Base-by-base conservation (phyloP, 2,113 vertebrate species). In the Lonchura striata region DNA sequence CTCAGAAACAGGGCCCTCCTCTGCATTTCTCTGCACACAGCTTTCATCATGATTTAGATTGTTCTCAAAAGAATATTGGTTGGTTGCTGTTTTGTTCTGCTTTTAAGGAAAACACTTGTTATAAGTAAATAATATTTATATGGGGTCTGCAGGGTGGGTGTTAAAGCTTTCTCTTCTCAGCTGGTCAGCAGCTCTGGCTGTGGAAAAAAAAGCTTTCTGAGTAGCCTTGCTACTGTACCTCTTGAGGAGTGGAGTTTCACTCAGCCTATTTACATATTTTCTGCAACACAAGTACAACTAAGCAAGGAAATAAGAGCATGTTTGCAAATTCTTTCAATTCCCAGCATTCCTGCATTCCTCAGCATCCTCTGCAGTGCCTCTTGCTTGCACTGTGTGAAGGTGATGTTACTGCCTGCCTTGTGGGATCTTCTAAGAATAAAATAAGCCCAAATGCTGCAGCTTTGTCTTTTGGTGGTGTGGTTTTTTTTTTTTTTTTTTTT, bases 271-370 rank as follows among this genome's bases (percentile, higher is more conserved):
- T 79, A 70, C 52, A 57, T 77, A 71, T 46, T 60, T 81, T 78
- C 60, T 83, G 49, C 2, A 2, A 49, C 59, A 82, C 33, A 61
- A 83, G 60, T 70, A 60, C 39, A 44, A 28, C 50, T 47, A 46
- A 61, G 49, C 68, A 47, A 78, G 72, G 60, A 52, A 74, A 66
- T 50, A 76, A 68, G 47, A 80, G 33, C 33, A 6, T 69, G 76
- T 94, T 93, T 94, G 89, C 87, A 90, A 86, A 95, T 95, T 86
- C 68, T 88, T 89, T 65, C 47, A 81, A 65, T 95, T 90, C 82
- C 23, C 59, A 35, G 31, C 76, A 18, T 97, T 87, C 70, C 65
- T 91, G 46, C 78, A 28, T 97, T 90, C 71, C 66, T 93, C 72
- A 88, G 86, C 79, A 61, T 95, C 89, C 90, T 88, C 84, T 93